Percentiles rank a stretch among this genome's conserved stretches.
These are phyloP conservation scores for Oasisia sp. DNA, from an alignment of 2,888 invertebrate species.

Conservation along the genomic window DNA sequence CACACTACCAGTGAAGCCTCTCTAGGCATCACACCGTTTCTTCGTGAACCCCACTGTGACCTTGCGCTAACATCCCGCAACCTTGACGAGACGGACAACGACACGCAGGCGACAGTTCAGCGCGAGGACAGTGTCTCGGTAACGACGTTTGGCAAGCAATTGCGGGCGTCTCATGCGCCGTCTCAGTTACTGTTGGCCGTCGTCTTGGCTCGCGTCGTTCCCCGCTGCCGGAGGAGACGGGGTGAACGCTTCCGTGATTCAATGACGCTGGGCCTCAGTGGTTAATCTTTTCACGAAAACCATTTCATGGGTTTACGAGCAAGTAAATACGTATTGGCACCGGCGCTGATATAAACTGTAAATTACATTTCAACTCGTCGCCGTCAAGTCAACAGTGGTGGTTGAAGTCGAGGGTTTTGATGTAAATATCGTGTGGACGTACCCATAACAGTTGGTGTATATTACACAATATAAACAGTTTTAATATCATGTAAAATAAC, in stretches of 20 bases:
- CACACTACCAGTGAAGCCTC: too few species aligned
- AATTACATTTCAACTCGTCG: not conserved
- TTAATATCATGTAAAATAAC: not conserved
- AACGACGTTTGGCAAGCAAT: not conserved
- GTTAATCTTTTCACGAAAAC: constrained; percentile 4
- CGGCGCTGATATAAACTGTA: not conserved
- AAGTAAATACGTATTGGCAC: not conserved
- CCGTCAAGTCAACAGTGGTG: too few species aligned
- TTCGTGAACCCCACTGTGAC: too few species aligned
- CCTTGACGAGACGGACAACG: too few species aligned
- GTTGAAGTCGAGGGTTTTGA: too few species aligned
- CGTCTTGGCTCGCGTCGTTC: not conserved
- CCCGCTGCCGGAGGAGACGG: not conserved
- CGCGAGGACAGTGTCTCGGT: not conserved
- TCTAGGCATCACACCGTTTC: too few species aligned
- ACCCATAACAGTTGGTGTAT: not conserved
- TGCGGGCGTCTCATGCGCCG: not conserved
- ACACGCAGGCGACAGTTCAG: not conserved
- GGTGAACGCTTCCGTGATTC: not conserved
- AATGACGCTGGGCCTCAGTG: not conserved
- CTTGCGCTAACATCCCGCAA: too few species aligned
- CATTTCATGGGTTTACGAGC: constrained; percentile 1
- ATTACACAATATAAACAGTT: not conserved
- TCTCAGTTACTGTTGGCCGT: not conserved
- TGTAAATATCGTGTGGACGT: too few species aligned